Percentiles rank a stretch among this genome's conserved stretches.
Conservation (phyloP, 1,140 invertebrate genomes). For the Dreissena polymorpha region DNA sequence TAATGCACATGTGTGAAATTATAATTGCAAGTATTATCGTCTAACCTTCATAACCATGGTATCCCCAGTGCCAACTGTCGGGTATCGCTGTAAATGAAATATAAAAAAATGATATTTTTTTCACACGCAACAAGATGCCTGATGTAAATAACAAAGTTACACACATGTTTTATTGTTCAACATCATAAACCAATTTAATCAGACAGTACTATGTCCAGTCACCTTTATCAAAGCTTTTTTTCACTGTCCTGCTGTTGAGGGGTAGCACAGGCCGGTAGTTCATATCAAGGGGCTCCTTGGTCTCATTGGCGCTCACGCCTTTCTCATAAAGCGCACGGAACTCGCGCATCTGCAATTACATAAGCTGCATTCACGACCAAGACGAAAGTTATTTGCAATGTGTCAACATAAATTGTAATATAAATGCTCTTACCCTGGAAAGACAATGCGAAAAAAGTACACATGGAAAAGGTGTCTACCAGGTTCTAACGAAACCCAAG, state of each 20-base stretch:
- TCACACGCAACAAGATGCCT: too few species aligned
- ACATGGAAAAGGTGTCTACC: background rate
- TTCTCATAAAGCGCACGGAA: slow-evolving; percentile 40
- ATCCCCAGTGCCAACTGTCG: too few species aligned
- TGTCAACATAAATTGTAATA: background rate
- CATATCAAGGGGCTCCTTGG: slow-evolving; percentile 15
- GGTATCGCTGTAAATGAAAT: too few species aligned
- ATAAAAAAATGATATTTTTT: too few species aligned
- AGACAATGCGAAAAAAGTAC: background rate
- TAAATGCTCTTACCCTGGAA: background rate
- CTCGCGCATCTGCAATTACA: slow-evolving; percentile 52
- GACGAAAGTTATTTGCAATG: background rate
- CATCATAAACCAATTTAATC: too few species aligned
- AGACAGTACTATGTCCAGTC: background rate
- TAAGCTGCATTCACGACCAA: background rate
- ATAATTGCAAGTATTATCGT: too few species aligned
- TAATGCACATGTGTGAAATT: too few species aligned
- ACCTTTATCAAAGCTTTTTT: slow-evolving; percentile 27
- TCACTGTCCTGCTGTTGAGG: slow-evolving; percentile 29
- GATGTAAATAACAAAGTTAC: too few species aligned
- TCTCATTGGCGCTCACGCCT: background rate
- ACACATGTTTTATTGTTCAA: too few species aligned
- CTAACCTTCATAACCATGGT: too few species aligned
- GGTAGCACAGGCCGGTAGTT: slow-evolving; percentile 55
- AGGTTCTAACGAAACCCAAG: background rate